Conservation (phyloP, 2,888 invertebrate species). For the Hyalella azteca region DNA sequence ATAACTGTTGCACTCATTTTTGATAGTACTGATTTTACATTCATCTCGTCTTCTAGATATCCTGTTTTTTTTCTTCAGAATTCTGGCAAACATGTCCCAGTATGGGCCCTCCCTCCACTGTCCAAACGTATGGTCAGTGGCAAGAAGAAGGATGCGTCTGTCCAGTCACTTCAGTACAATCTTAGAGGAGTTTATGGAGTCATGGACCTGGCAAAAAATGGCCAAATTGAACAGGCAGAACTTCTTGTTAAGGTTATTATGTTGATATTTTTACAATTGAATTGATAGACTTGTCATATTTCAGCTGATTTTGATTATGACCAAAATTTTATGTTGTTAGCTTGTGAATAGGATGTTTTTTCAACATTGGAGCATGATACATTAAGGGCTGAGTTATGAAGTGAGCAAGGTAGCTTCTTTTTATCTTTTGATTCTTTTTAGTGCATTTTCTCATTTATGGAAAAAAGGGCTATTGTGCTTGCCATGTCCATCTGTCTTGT, state of each 20-base stretch:
- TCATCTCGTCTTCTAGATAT: too few relatives aligned
- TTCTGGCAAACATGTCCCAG: not conserved
- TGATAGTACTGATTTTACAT: too few relatives aligned
- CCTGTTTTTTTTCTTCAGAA: not conserved
- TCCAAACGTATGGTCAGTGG: not conserved
- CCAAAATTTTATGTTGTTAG: not conserved
- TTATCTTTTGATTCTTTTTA: too few relatives aligned
- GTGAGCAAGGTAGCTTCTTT: too few relatives aligned
- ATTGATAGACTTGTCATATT: not conserved
- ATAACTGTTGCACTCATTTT: too few relatives aligned
- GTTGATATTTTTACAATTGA: not conserved
- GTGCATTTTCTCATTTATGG: too few relatives aligned
- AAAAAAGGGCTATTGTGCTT: too few relatives aligned
- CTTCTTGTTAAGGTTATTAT: not conserved
- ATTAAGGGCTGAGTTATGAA: too few relatives aligned
- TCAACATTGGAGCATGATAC: too few relatives aligned
- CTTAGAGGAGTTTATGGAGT: not conserved
- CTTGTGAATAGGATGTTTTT: too few relatives aligned
- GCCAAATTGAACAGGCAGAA: not conserved
- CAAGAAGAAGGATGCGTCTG: not conserved
- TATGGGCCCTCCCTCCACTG: not conserved
- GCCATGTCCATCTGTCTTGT: too few relatives aligned
- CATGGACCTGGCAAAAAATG: constrained; percentile 14
- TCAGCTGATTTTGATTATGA: not conserved
- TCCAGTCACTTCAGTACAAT: not conserved